Base-by-base conservation (phyloP, 2,888 invertebrate genomes). In the Tetrapedia diversipes region DNA sequence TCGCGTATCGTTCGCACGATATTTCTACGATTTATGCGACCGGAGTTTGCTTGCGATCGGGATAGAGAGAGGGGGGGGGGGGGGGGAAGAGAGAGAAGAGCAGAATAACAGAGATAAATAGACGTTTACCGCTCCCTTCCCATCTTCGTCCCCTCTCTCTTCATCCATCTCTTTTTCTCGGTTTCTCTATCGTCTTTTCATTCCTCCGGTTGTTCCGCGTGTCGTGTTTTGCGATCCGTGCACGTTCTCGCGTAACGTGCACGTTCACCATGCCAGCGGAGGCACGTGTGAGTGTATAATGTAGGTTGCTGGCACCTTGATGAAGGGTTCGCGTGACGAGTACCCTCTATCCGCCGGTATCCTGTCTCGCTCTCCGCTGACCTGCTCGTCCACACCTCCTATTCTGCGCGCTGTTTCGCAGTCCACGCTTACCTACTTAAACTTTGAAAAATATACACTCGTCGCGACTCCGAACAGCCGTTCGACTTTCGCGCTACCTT, bases 281-380 rank as follows among this genome's bases (percentile, higher is more conserved):
- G 87, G 81, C 87, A 85, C 86, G 89, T 87, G 87, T 88, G 86
- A 83, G 88, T 82, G 82, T 86, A 85, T 87, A 87, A 88, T 86
- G 87, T 89, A 88, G 87, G 87, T 89, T 89, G 89, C 86, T 86
- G 86, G 86, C 83, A 85, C 86, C 89, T 89, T 91, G 92, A 91
- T 92, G 91, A 91, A 91, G 90, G 90, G 90, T 91, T 91, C 90
- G 91, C 91, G 91, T 91, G 91, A 91, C 90, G 90, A 88, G 87
- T 86, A 83, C 84, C 83, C 84, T 84, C 82, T 86, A 86, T 89
- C 87, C 83, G 81, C 86, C 72, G 77, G 80, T 92, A 92, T 86
- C 88, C 90, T 86, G 85, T 91, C 89, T 86, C 82, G 85, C 72
- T 91, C 89, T 85, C 82, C 65, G 73, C 82, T 86, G 86, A 87